Conservation (phyloP, 1,140 invertebrate genomes). For the Acromyrmex echinatior region DNA sequence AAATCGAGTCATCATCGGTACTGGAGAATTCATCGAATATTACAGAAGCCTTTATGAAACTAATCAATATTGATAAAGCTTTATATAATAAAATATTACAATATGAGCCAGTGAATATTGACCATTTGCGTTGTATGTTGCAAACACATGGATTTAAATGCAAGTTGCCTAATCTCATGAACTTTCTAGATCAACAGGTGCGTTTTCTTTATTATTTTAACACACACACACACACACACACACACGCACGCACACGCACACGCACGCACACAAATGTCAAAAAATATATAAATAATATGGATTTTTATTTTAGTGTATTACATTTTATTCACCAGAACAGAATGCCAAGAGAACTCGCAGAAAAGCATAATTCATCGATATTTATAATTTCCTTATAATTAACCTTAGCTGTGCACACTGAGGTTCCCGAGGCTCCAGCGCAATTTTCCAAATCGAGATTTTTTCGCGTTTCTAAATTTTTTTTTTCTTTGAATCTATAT, state of each 20-base stretch:
- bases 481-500: too few species aligned
- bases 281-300: conserved; percentile 14
- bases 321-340: conserved; percentile 72
- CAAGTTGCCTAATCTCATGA: conserved; percentile 82
- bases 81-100: conserved; percentile 84
- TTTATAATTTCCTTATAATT: conserved; percentile 33
- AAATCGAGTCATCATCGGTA: conserved; percentile 33
- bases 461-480: too few species aligned
- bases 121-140: conserved; percentile 80
- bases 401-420: too few species aligned
- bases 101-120: conserved; percentile 86
- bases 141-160: conserved; percentile 84
- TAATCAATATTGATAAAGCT: conserved; percentile 80
- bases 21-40: conserved; percentile 53
- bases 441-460: too few species aligned
- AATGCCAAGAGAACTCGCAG: conserved; percentile 47
- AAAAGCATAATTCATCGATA: conserved; percentile 30
- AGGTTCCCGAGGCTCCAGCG: too few species aligned
- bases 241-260: too few species aligned
- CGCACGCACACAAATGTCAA: neutral
- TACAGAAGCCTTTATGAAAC: conserved; percentile 78
- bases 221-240: too few species aligned
- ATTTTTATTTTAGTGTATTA: conserved; percentile 79
- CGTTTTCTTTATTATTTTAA: conserved; percentile 5
- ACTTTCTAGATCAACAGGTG: conserved; percentile 87